These are phyloP conservation scores for Ceriagrion tenellum DNA, from an alignment of 2,888 invertebrate species.

Conservation along the genomic window DNA sequence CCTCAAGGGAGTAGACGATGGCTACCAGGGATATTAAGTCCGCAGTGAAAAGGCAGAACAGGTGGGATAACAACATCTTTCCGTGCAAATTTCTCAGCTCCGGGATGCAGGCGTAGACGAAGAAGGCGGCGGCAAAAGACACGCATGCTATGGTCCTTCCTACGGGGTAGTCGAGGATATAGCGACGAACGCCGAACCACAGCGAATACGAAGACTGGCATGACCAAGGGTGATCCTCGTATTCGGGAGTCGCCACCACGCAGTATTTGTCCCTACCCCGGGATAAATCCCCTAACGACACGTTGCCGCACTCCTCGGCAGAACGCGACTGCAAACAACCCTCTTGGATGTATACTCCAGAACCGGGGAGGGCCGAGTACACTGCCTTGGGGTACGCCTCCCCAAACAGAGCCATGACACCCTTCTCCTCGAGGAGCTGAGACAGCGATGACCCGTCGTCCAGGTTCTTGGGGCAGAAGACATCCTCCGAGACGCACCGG, in stretches of 20 bases:
- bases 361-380: neutral
- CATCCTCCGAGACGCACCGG: neutral
- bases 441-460: neutral
- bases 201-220: neutral
- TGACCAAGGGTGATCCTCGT: constrained; percentile 4
- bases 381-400: neutral
- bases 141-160: neutral
- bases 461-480: constrained; percentile 25
- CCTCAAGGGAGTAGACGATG: neutral
- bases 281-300: neutral
- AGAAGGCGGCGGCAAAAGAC: neutral
- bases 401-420: neutral
- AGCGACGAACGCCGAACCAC: neutral
- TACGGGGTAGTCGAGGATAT: neutral
- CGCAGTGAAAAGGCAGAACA: neutral
- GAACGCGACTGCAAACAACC: neutral
- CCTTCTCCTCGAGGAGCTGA: neutral
- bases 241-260: neutral
- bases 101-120: neutral
- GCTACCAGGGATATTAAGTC: neutral
- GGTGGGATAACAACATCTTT: neutral
- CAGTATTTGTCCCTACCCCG: neutral
- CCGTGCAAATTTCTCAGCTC: neutral
- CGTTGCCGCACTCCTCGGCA: neutral
- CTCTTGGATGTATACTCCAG: neutral